Evolutionary conservation across 2,797 vertebrate species (phyloP), one percentile per base, ranked within the genome.

Genomic region (Garrulus glandarius): DNA sequence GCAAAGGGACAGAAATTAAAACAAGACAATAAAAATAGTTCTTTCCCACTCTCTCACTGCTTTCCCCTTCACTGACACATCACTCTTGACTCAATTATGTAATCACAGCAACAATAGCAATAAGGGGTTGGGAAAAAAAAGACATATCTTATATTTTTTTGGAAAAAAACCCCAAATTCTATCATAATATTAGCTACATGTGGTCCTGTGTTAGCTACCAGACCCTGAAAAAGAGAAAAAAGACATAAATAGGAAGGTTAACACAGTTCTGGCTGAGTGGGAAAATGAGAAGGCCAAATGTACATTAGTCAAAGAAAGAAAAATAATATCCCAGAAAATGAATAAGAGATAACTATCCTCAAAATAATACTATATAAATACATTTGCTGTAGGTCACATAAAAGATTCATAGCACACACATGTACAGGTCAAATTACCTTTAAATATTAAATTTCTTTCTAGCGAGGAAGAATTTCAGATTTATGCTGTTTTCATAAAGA

Each of bases 401-500:
- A 98, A 98, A 97, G 97, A 98, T 98, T 98, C 97, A 98, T 98
- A 91, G 60, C 95, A 97, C 96, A 97, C 89, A 97, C 95, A 97
- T 98, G 97, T 98, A 97, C 91, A 92, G 97, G 98, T 98, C 97
- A 98, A 98, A 98, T 98, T 98, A 98, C 98, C 98, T 98, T 98
- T 98, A 98, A 98, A 98, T 98, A 98, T 98, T 98, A 98, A 97
- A 98, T 97, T 97, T 98, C 95, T 95, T 97, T 97, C 94, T 93
- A 96, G 93, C 22, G 1, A 83, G 95, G 79, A 95, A 97, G 95
- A 94, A 96, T 97, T 97, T 97, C 95, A 97, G 95, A 96, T 97
- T 96, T 97, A 97, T 95, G 94, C 93, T 93, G 84, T 97, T 96
- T 98, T 98, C 96, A 94, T 94, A 96, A 96, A 95, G 83, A 94